These are phyloP conservation scores for Lordiphosa andalusiaca DNA, from an alignment of 2,888 invertebrate genomes.

Conservation along the genomic window DNA sequence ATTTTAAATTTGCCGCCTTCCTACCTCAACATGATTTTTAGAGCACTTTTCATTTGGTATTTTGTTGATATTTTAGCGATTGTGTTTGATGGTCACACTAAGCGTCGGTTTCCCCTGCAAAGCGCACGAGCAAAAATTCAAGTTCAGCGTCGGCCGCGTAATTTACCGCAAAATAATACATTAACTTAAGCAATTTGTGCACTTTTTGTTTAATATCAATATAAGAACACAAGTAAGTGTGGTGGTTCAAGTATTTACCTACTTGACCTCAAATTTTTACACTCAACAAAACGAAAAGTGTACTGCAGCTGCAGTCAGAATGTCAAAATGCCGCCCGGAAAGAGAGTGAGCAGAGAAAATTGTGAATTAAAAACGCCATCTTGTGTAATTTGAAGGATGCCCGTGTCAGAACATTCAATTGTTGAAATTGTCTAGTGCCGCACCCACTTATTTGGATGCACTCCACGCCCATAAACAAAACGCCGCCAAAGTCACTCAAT, in stretches of 20 bases:
- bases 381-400: slow-evolving; percentile 39
- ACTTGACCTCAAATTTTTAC: slow-evolving; percentile 1
- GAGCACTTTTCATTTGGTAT: too few relatives aligned
- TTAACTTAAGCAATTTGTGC: slow-evolving; percentile 33
- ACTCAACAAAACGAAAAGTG: slow-evolving; percentile 19
- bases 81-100: too few relatives aligned
- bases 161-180: slow-evolving; percentile 30
- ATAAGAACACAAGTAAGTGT: slow-evolving; percentile 21
- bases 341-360: slow-evolving; percentile 27
- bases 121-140: slow-evolving; percentile 47
- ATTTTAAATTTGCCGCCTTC: too few relatives aligned
- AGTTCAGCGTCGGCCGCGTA: slow-evolving; percentile 51
- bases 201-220: slow-evolving; percentile 13
- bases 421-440: slow-evolving; percentile 15
- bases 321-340: slow-evolving; percentile 51
- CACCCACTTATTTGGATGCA: slow-evolving; percentile 37
- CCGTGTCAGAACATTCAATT: not conserved
- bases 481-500: slow-evolving; percentile 61
- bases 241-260: too few relatives aligned
- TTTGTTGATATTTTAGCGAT: too few relatives aligned
- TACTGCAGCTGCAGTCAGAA: slow-evolving; percentile 44
- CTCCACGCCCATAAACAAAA: slow-evolving; percentile 70
- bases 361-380: slow-evolving; percentile 64
- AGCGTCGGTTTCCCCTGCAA: too few relatives aligned
- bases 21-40: too few relatives aligned